Conservation (phyloP, 2,888 invertebrate genomes). For the Scaptomyza polygonia region DNA sequence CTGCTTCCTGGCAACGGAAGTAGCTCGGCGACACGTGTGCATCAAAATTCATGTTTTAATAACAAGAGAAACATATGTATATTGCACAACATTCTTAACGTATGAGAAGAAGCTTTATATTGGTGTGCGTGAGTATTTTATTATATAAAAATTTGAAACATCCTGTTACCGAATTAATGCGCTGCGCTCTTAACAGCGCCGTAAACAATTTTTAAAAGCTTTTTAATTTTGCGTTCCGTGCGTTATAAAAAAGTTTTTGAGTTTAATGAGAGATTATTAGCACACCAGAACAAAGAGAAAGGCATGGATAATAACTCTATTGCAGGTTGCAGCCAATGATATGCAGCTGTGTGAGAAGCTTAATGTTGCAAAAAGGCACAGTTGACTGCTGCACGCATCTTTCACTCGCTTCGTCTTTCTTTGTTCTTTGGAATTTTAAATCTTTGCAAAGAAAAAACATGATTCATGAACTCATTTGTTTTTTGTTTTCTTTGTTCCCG, state of each 20-base stretch:
- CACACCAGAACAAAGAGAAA: constrained; percentile 9
- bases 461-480: constrained; percentile 59
- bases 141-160: constrained; percentile 11
- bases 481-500: constrained; percentile 29
- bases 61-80: constrained; percentile 32
- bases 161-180: constrained; percentile 23
- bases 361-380: constrained; percentile 14
- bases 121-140: background rate
- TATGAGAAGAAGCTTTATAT: constrained; percentile 12
- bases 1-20: constrained; percentile 64
- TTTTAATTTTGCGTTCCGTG: constrained; percentile 30
- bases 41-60: constrained; percentile 53
- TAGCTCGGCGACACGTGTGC: constrained; percentile 61
- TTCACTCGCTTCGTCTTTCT: background rate
- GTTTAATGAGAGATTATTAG: constrained; percentile 69
- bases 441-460: constrained; percentile 51
- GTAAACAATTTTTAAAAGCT: constrained; percentile 40
- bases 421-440: constrained; percentile 8
- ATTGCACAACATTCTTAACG: background rate
- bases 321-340: constrained; percentile 28
- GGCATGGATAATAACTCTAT: background rate
- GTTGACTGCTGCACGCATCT: background rate
- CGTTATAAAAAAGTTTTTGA: constrained; percentile 49
- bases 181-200: constrained; percentile 2
- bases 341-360: constrained; percentile 19